Evolutionary conservation across 2,888 invertebrate genomes (phyloP), one percentile per base, ranked within the genome.

Genomic region (Amphipoea lucens): DNA sequence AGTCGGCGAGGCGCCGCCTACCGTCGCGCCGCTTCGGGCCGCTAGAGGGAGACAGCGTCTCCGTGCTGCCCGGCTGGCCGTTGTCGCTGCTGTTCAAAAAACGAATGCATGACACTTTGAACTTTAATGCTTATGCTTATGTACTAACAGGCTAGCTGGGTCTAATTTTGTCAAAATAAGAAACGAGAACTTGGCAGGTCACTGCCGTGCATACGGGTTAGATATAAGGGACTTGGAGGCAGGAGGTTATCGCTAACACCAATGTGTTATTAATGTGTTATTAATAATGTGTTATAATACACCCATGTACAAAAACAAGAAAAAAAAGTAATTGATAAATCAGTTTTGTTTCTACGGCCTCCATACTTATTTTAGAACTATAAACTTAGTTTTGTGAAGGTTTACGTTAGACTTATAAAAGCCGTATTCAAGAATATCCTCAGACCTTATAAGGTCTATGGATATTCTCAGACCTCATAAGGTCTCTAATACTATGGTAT

Each of bases 1-100:
- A 96, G 91, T 96, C 96, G 20, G 95, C 93, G 90, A 94, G 93
- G 78, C 91, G 90, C 40, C 93, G 90, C 91, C 91, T 93, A 93
- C 94, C 92, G 89, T 92, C 92, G 76, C 92, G 92, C 5, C 93
- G 90, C 5, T 92, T 91, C 9, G 88, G 74, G n/a, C 90, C 85
- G 75, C 86, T 85, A 54, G 88, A 76, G 4, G 94, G 93, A 1
- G 94, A 92, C 70, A 95, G 92, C 69, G 95, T 94, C 91, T 95
- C 95, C 57, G 94, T 92, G 89, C 94, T 94, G 90, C 95, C 94
- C n/a, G 92, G 91, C 81, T 93, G 93, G 81, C 94, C 94, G 93
- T 91, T 94, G 95, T 95, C 95, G 94, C 97, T 96, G 96, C 96
- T 95, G 94, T 88, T 87, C 82, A 90, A 84, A 88, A 71, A 89